Base-by-base conservation (phyloP, 1,140 invertebrate species). In the Tenebrio molitor region DNA sequence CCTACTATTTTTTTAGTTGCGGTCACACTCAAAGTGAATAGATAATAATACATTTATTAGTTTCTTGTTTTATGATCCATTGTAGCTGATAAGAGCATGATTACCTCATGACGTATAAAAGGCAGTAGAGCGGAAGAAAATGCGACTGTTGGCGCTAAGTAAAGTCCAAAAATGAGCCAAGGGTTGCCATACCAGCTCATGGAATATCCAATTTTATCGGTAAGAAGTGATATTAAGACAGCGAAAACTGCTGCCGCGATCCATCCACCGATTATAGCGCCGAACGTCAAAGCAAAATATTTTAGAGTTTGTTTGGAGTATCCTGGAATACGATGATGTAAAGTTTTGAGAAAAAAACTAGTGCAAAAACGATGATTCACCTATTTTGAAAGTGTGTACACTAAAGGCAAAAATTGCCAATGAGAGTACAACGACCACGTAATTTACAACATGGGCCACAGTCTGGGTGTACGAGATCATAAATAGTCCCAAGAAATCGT, bases 401-500 rank as follows among this genome's bases (percentile, higher is more conserved):
- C 74, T 76, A 15, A 78, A 72, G 64, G 81, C 76, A 33, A 82
- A 81, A 12, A 82, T 73, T 8, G 77, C 34, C 5, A 86, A 25
- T 17, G 83, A 80, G 10, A 81, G 19, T 7, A 81, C 10, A 8
- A 78, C 75, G 7, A 82, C 70, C 1, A 78, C 0, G 17, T 83
- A 53, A 79, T 90, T 90, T 2, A 90, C 50, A 6, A 88, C 76
- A 15, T 78, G 76, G 53, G 84, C 88, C 25, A 84, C 74, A 16
- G 80, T 78, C 69, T 83, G 79, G 1, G 85, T 84, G 78, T 90
- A 90, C 12, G 80, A 78, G 17, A 91, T 78, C 82, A 90, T 84
- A 71, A 86, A 85, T 12, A 85, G 79, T 19, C 88, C 89, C 15
- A 90, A 78, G 42, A 89, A 62, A 80, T 90, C 89, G 82, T 86